Percentiles rank a stretch among this genome's conserved stretches.
Evolutionary conservation across 2,797 vertebrate genomes (phyloP).

Genomic region (Mareca strepera): DNA sequence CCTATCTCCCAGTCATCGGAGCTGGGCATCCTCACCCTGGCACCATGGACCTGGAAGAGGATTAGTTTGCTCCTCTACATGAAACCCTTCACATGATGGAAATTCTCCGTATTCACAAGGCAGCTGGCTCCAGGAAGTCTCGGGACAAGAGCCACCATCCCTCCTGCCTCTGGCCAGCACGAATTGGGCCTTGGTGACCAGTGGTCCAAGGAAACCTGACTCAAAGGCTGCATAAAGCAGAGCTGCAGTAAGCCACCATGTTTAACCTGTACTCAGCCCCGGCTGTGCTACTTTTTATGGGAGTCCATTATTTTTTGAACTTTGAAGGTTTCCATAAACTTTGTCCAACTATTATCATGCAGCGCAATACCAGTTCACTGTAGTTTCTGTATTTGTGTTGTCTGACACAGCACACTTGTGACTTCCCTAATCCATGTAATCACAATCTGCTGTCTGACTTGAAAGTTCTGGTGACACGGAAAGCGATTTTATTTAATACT

Average conservation of each 20-base stretch:
- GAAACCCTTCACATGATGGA: background rate
- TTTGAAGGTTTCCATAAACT: background rate
- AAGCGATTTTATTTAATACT: background rate
- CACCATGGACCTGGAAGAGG: background rate
- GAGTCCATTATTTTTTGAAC: background rate
- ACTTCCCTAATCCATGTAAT: background rate
- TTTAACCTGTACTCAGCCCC: background rate
- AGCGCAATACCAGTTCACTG: background rate
- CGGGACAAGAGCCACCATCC: background rate
- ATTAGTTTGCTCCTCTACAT: background rate
- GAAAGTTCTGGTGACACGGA: background rate
- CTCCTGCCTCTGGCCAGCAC: background rate
- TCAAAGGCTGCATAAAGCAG: background rate
- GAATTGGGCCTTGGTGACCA: background rate
- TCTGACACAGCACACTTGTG: background rate
- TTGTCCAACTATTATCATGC: background rate
- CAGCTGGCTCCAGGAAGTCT: background rate
- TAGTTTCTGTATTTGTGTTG: background rate
- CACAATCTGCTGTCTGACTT: background rate
- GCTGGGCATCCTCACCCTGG: background rate
- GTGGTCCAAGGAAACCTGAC: background rate
- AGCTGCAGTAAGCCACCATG: background rate
- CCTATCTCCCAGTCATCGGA: rapidly evolving
- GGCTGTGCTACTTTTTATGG: conserved; percentile 11
- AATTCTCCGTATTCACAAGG: background rate